These are phyloP conservation scores for Phymastichus coffea DNA, from an alignment of 1,140 invertebrate genomes.

Conservation along the genomic window DNA sequence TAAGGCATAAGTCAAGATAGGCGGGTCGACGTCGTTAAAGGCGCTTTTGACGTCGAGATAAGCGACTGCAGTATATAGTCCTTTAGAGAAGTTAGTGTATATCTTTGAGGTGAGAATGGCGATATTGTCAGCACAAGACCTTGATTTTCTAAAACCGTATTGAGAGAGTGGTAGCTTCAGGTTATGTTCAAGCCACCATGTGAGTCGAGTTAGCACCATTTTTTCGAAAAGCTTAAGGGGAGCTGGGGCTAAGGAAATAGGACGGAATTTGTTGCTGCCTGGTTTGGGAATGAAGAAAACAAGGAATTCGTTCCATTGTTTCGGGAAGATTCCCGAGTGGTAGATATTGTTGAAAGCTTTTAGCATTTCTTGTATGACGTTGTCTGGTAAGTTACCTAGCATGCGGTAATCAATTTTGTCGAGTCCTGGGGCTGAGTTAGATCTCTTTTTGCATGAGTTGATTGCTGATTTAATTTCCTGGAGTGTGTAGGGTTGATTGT, in stretches of 20 bases:
- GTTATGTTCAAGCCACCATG: background rate
- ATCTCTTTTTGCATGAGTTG: no score
- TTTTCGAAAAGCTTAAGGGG: slow-evolving; percentile 25
- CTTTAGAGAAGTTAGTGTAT: background rate
- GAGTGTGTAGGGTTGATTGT: no score
- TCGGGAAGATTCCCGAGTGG: background rate
- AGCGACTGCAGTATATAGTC: background rate
- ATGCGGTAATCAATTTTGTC: no score
- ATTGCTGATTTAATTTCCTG: no score
- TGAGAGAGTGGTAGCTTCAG: background rate
- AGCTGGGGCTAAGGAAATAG: slow-evolving; percentile 23
- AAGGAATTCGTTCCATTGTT: slow-evolving; percentile 13
- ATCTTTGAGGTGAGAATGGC: background rate
- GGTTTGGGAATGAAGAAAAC: slow-evolving; percentile 16
- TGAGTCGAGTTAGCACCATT: slow-evolving; percentile 13
- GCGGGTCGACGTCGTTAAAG: background rate
- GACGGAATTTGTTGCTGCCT: slow-evolving; percentile 16
- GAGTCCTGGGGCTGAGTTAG: no score
- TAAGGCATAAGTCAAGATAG: background rate
- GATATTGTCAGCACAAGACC: no score
- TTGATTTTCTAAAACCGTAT: slow-evolving; percentile 2
- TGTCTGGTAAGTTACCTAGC: no score
- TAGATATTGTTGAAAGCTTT: no score
- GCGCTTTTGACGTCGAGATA: no score
- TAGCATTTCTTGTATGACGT: no score